Conservation (phyloP, 2,113 vertebrate species). For the Tonatia bakeri region DNA sequence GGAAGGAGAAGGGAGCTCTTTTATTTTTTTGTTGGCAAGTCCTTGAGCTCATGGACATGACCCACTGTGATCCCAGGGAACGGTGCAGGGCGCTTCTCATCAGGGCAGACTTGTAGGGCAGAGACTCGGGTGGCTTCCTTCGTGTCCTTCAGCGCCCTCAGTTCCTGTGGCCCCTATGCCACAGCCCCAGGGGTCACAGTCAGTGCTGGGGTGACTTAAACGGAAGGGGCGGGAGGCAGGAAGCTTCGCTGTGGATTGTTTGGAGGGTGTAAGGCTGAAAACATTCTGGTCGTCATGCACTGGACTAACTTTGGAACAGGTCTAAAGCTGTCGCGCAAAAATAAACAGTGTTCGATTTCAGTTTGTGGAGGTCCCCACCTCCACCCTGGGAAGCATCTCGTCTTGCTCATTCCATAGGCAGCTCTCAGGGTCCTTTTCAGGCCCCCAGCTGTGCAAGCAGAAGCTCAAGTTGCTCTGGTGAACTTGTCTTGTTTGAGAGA, state of each 20-base stretch:
- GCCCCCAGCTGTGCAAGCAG: not conserved
- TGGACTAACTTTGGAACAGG: constrained; percentile 8
- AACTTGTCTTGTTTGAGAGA: not conserved
- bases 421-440: not conserved
- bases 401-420: not conserved
- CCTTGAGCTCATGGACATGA: accelerated
- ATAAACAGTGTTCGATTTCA: constrained; percentile 31
- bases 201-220: not conserved
- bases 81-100: not conserved
- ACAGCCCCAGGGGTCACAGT: not conserved
- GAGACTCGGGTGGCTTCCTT: not conserved
- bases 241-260: not conserved
- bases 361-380: not conserved
- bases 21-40: not conserved
- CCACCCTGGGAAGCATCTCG: not conserved
- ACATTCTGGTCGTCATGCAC: not conserved
- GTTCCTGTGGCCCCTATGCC: too few relatives aligned
- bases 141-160: too few relatives aligned
- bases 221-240: not conserved
- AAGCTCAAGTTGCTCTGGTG: not conserved
- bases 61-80: not conserved
- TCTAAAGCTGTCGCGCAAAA: constrained; percentile 4
- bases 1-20: not conserved
- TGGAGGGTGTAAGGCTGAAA: not conserved
- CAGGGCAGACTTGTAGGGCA: not conserved